Evolutionary conservation across 2,888 invertebrate species (phyloP), one percentile per base, ranked within the genome.

Genomic region (Melipona bicolor): DNA sequence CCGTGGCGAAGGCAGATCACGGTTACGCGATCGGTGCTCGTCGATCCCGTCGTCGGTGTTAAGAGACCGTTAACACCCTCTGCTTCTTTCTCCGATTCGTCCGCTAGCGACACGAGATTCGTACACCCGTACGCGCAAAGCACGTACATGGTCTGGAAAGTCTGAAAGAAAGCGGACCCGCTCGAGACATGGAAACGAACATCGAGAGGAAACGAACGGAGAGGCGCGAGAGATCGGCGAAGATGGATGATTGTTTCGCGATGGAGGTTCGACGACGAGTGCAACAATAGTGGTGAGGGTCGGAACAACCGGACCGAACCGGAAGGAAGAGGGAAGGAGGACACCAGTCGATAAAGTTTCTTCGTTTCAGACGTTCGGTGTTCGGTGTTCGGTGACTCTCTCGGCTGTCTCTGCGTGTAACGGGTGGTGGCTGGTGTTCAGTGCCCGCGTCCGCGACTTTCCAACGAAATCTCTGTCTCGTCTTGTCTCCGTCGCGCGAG

Each of bases 371-470:
- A 77, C 71, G 64, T 72, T 84, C 27, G 65, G 43, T 61, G 75
- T 43, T 43, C 43, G 43, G 43, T 43, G 43, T 43, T 43, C 71
- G 87, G 87, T 43, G n/a, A 19, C 43, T 43, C 43, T 43, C 43
- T 74, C 43, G 65, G 65, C 70, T 76, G 62, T 43, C 43, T 43
- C 43, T 19, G 19, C 36, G 73, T 73, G 67, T 61, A 27, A 78
- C 67, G 77, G 77, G 67, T 77, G 78, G 85, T 87, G 81, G 71
- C 80, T 79, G 77, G 84, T 88, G 87, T 81, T 75, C 32, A 83
- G 89, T 88, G 88, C 65, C 79, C 75, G 86, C 70, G 70, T 79
- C 43, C 74, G 43, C 56, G 65, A 56, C 0, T 43, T 9, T 43
- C 9, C 43, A 43, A 21, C 61, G n/a, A n/a, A 11, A 32, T 36